Conservation (phyloP, 2,888 invertebrate species). For the Trilocha varians region DNA sequence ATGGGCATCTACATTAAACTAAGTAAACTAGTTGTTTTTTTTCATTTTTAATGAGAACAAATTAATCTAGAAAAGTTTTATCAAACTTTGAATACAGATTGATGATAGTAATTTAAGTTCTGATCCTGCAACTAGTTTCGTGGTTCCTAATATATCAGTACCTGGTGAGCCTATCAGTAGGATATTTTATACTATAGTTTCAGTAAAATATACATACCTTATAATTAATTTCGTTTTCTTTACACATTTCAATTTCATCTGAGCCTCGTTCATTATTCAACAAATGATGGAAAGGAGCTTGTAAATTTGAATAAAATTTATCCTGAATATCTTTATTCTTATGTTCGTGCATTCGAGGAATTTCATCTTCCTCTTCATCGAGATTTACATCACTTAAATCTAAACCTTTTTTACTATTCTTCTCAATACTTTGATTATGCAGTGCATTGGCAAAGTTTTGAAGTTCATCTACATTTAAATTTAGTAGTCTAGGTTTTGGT, state of each 20-base stretch:
- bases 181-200: background rate
- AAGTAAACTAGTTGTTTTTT: too few relatives aligned
- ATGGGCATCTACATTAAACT: too few relatives aligned
- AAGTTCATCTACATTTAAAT: conserved; percentile 55
- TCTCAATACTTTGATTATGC: conserved; percentile 47
- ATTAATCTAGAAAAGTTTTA: too few relatives aligned
- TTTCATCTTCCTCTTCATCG: conserved; percentile 75
- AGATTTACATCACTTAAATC: conserved; percentile 87
- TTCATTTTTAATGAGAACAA: too few relatives aligned
- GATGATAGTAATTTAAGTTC: too few relatives aligned
- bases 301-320: conserved; percentile 54
- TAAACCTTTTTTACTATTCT: conserved; percentile 35
- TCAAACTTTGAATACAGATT: too few relatives aligned
- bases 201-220: conserved; percentile 49
- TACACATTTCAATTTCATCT: conserved; percentile 51
- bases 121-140: too few relatives aligned
- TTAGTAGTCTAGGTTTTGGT: conserved; percentile 48
- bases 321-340: conserved; percentile 43
- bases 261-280: conserved; percentile 38
- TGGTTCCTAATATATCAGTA: too few relatives aligned
- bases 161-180: too few relatives aligned
- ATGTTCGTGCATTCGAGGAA: conserved; percentile 25
- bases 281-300: conserved; percentile 52
- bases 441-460: conserved; percentile 56
- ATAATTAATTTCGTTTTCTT: conserved; percentile 59